Conservation (phyloP, 2,797 vertebrate genomes). For the Fistularia tabacaria region DNA sequence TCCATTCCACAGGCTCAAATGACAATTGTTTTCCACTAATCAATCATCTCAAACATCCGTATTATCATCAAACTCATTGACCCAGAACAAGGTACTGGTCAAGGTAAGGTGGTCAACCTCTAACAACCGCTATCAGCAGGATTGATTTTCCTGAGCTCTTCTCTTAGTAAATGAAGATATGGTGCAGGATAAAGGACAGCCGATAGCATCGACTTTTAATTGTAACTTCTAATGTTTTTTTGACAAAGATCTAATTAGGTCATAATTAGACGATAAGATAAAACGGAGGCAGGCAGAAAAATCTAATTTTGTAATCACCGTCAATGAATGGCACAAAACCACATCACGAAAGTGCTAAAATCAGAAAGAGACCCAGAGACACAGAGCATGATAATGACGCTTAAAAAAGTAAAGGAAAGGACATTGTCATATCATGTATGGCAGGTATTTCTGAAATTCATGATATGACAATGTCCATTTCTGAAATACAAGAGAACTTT, state of each 20-base stretch:
- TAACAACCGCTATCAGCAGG: conserved; percentile 62
- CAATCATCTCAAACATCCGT: conserved; percentile 74
- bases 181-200: conserved; percentile 55
- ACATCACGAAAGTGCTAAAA: too few relatives aligned
- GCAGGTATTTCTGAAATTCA: too few relatives aligned
- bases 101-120: conserved; percentile 75
- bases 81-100: conserved; percentile 66
- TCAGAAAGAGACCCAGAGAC: too few relatives aligned
- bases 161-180: conserved; percentile 11
- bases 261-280: too few relatives aligned
- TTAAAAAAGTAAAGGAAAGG: too few relatives aligned
- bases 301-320: too few relatives aligned
- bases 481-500: too few relatives aligned
- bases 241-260: not conserved
- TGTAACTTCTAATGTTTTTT: conserved; percentile 7
- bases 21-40: conserved; percentile 72
- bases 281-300: too few relatives aligned
- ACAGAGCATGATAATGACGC: too few relatives aligned
- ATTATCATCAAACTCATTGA: conserved; percentile 79
- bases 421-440: too few relatives aligned
- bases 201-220: conserved; percentile 8
- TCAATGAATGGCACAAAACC: too few relatives aligned
- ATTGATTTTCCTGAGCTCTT: conserved; percentile 68
- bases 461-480: too few relatives aligned
- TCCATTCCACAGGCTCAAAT: conserved; percentile 66